phyloP scores from a whole-genome alignment of 2,113 vertebrate species.

The Hippocampus mohnikei region DNA sequence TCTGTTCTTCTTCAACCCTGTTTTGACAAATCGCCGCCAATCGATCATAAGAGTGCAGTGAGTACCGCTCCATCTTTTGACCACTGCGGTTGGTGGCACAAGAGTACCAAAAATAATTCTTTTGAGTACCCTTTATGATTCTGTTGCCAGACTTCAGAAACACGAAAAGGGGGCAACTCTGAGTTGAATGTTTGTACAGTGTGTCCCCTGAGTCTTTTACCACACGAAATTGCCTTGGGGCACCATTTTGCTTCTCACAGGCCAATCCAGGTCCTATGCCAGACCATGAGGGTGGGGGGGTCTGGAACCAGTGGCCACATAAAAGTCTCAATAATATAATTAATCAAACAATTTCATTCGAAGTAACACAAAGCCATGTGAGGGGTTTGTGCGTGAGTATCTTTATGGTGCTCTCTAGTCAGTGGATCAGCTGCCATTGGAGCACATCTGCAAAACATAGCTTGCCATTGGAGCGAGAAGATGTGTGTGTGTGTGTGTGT shows the following conservation, averaged over 20 bases:
- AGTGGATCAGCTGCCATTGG: slow-evolving; percentile 32
- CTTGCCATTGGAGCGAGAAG: slow-evolving; percentile 26
- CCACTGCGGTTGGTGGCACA: neutral
- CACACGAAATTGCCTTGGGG: no score
- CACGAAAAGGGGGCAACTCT: no score
- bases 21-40: neutral
- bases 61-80: neutral
- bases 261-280: no score
- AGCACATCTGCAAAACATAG: slow-evolving; percentile 40
- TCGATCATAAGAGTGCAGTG: neutral
- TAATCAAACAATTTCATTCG: neutral
- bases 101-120: neutral
- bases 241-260: no score
- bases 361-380: slow-evolving; percentile 10
- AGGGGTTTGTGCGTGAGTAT: slow-evolving; percentile 11
- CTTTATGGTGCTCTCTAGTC: slow-evolving; percentile 20
- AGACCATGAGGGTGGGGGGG: no score
- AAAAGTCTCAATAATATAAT: neutral
- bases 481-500: slow-evolving; percentile 6
- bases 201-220: no score
- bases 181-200: no score
- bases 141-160: neutral
- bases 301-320: neutral
- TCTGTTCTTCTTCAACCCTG: neutral
- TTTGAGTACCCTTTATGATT: neutral